Base-by-base conservation (phyloP, 2,888 invertebrate genomes). In the Yponomeuta plumbellus region DNA sequence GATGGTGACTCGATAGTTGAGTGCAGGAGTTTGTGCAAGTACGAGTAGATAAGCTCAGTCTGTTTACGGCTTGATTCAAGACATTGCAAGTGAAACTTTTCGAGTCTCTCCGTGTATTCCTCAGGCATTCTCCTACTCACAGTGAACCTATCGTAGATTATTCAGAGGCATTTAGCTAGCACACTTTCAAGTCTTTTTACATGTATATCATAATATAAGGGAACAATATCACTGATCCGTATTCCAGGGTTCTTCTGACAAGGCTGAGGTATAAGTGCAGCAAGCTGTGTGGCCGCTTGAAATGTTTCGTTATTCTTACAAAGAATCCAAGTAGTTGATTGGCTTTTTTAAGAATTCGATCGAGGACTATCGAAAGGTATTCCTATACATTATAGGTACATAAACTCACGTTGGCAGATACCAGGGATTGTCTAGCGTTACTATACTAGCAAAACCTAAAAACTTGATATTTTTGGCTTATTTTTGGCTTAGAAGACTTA, bases 241-340 rank as follows among this genome's bases (percentile, higher is more conserved):
- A 64, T 20, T 64, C 64, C 3, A 52, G 52, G 8, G 10, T 21
- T 10, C 44, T 64, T 20, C 20, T 20, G 40, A 64, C 26, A 11
- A 40, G 44, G 20, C 10, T 20, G 11, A 17, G 10, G 20, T 44
- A 64, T 5, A 64, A 21, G 17, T 11, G 22, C 11, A 64, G 2
- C 2, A 52, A 20, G n/a, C 64, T 64, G 4, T 64, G 2, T 5
- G 11, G n/a, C n/a, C n/a, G n/a, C n/a, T n/a, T n/a, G n/a, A n/a
- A n/a, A n/a, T n/a, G n/a, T n/a, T n/a, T n/a, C 8, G 64, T 44
- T 10, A 22, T 10, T 3, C 64, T 8, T 6, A 11, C 20, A 11
- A 64, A 11, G 44, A 64, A 64, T 2, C 64, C 52, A 4, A 64
- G 64, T 3, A 64, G 52, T 44, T 21, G 40, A 21, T 64, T 64